These are phyloP conservation scores for Drosophila repletoides DNA, from an alignment of 1,140 invertebrate species.

Conservation along the genomic window DNA sequence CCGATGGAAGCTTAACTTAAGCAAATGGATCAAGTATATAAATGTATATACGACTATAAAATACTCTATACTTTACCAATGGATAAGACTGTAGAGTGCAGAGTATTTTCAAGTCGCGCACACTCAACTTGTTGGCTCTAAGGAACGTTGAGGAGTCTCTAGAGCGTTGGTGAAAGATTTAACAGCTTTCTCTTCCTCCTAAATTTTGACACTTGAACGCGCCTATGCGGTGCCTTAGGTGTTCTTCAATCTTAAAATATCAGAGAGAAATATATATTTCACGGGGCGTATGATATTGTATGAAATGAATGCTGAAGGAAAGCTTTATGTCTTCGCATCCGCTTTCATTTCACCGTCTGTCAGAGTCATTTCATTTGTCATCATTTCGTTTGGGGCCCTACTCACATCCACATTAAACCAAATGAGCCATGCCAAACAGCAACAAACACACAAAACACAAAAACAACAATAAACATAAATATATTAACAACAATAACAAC, in stretches of 20 bases:
- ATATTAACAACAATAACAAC: slow-evolving; percentile 28
- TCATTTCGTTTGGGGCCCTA: slow-evolving; percentile 44
- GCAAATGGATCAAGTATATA: slow-evolving; percentile 1
- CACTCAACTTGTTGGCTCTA: no score
- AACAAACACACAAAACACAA: no score
- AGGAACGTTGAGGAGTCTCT: no score
- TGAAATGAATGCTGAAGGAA: neutral
- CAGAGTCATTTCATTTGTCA: slow-evolving; percentile 36
- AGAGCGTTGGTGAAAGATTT: neutral
- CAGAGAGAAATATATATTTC: no score
- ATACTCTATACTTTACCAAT: no score
- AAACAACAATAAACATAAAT: slow-evolving; percentile 8
- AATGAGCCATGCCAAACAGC: slow-evolving; percentile 52
- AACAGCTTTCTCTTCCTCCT: neutral
- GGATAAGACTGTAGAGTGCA: no score
- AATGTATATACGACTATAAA: no score
- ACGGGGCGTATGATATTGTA: no score
- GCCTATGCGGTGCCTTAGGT: no score
- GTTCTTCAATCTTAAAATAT: no score
- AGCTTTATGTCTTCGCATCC: slow-evolving; percentile 15
- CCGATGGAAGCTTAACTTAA: slow-evolving; percentile 3
- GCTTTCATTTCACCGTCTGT: slow-evolving; percentile 36
- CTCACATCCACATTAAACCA: slow-evolving; percentile 63
- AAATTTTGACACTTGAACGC: no score
- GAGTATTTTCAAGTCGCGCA: no score